A percentile compares a stretch with the other conserved stretches of the same genome.
These are phyloP conservation scores for Solea senegalensis DNA, from an alignment of 2,113 vertebrate species.

Conservation along the genomic window DNA sequence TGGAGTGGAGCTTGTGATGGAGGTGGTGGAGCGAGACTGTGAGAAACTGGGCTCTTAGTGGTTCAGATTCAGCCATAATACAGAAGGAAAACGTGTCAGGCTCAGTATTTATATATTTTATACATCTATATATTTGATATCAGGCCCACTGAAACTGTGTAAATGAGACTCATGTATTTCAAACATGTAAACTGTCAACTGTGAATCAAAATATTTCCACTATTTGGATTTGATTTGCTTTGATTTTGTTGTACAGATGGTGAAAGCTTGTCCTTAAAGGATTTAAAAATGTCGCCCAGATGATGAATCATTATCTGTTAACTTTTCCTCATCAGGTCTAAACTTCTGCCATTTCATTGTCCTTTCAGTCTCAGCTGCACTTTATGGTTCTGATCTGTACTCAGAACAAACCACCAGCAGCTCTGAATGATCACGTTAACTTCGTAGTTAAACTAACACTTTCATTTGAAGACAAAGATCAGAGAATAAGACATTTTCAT, in stretches of 20 bases:
- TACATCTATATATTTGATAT: background rate
- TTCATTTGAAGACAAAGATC: no score
- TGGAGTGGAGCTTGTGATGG: conserved; percentile 56
- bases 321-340: background rate
- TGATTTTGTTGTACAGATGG: no score
- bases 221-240: no score
- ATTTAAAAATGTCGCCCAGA: background rate
- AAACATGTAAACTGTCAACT: background rate
- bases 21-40: conserved; percentile 43
- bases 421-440: no score
- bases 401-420: no score
- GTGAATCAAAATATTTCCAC: background rate
- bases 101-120: background rate
- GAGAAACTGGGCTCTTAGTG: conserved; percentile 12
- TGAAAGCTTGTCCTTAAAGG: no score
- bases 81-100: background rate
- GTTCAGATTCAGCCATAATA: background rate
- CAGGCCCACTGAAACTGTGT: background rate
- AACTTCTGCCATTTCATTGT: background rate
- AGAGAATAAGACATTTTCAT: no score
- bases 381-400: background rate
- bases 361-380: background rate
- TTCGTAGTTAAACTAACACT: no score
- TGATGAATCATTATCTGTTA: background rate
- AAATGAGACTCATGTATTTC: conserved; percentile 1